Evolutionary conservation across 2,797 vertebrate genomes (phyloP).

Genomic region (Eulemur rubriventer): DNA sequence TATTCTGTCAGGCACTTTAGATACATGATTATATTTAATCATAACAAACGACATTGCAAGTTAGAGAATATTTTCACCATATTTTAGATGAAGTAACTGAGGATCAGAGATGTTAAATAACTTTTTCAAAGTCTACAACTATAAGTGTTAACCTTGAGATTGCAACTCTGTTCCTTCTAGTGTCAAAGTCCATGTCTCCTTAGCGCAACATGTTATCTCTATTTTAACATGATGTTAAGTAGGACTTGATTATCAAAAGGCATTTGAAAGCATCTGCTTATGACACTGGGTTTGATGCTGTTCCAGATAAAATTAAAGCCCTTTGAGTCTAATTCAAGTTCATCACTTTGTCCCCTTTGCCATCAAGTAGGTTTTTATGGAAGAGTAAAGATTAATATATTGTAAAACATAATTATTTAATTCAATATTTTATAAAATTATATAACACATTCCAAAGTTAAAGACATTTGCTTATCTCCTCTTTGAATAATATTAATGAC

Average conservation of each 20-base stretch:
- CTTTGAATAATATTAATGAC: background rate
- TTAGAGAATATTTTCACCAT: slow-evolving; percentile 15
- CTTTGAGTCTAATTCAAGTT: background rate
- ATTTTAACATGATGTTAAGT: background rate
- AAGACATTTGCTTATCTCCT: background rate
- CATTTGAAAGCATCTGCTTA: background rate
- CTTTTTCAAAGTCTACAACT: background rate
- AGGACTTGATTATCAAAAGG: background rate
- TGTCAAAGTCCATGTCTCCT: background rate
- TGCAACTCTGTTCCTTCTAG: background rate
- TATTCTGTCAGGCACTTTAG: background rate
- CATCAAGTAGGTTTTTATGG: background rate
- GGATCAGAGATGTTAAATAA: background rate
- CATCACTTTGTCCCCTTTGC: background rate
- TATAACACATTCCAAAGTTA: background rate
- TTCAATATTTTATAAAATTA: background rate
- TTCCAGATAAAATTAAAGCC: background rate
- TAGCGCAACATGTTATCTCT: background rate
- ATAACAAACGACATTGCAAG: background rate
- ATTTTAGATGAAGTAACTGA: background rate
- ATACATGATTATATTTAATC: background rate
- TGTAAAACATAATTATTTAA: background rate
- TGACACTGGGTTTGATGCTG: background rate
- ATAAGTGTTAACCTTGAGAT: background rate
- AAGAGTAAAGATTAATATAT: background rate